Base-by-base conservation (phyloP, 2,797 vertebrate species). In the Urocyon cinereoargenteus region DNA sequence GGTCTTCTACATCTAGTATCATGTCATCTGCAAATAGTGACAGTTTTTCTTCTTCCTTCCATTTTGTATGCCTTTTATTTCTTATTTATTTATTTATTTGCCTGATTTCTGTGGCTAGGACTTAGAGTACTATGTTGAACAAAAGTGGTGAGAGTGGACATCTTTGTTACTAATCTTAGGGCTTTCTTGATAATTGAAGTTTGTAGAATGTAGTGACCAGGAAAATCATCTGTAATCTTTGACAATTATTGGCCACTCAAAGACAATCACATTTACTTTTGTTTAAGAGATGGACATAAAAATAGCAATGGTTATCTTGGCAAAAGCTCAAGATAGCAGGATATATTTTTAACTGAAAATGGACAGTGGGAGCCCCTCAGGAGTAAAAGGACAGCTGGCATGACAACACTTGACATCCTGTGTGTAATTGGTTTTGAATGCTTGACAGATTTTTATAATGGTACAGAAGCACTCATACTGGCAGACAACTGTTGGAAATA, bases 381-480 rank as follows among this genome's bases (percentile, higher is more conserved):
- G 95, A 96, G 90, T 45, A 53, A 96, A 96, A 97, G 97, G 98
- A 98, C 98, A 98, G 97, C 97, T 98, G 98, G 97, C 57, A 24
- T 96, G 97, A 98, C 97, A 98, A 97, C 93, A 88, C 93, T 97
- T 94, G 96, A 98, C 97, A 98, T 98, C 98, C 98, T 97, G 93
- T 97, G 95, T 97, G 96, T 98, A 97, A 98, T 98, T 98, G 98
- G 94, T 96, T 99, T 98, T 97, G 98, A 99, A 98, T 98, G 97
- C 98, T 98, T 98, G 98, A 97, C 97, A 97, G 97, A 87, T 96
- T 98, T 97, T 98, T 98, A 97, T 98, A 97, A 98, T 85, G 96
- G 90, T 79, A 93, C 49, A 31, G 97, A 97, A 98, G 96, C 96
- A 97, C 97, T 98, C 96, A 98, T 94, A 98, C 90, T 87, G 96